These are phyloP conservation scores for Pogonus chalceus DNA, from an alignment of 1,140 invertebrate genomes.

Conservation along the genomic window DNA sequence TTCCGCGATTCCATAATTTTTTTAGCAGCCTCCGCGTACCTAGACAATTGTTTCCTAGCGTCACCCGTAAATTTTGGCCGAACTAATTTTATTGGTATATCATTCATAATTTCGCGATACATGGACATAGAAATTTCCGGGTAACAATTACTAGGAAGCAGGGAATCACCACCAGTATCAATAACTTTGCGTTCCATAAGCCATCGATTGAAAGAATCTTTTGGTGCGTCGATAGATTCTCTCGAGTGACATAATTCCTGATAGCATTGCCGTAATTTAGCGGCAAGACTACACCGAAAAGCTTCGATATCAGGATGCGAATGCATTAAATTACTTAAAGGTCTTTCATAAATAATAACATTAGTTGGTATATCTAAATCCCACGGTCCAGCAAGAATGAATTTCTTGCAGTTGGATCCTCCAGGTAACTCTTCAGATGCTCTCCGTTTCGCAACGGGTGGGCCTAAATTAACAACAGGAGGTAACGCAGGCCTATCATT, in stretches of 20 bases:
- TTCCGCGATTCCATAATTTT: slow-evolving; percentile 91
- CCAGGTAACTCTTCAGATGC: slow-evolving; percentile 66
- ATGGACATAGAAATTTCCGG: slow-evolving; percentile 89
- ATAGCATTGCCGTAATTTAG: slow-evolving; percentile 82
- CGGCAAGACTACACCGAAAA: slow-evolving; percentile 62
- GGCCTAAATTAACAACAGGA: slow-evolving; percentile 18
- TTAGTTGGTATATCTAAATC: slow-evolving; percentile 90
- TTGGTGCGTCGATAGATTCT: slow-evolving; percentile 89
- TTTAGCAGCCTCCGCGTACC: slow-evolving; percentile 93
- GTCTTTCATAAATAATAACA: slow-evolving; percentile 83
- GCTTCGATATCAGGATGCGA: slow-evolving; percentile 88
- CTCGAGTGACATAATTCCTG: slow-evolving; percentile 89
- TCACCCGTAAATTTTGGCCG: slow-evolving; percentile 92
- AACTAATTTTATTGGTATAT: slow-evolving; percentile 91
- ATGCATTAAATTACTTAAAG: slow-evolving; percentile 73
- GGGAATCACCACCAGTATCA: slow-evolving; percentile 76
- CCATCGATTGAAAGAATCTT: slow-evolving; percentile 95
- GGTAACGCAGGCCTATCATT: slow-evolving; percentile 26
- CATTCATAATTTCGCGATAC: slow-evolving; percentile 97
- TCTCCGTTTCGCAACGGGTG: slow-evolving; percentile 50
- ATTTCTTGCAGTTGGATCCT: slow-evolving; percentile 60
- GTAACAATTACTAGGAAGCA: slow-evolving; percentile 83
- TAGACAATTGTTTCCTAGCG: slow-evolving; percentile 88
- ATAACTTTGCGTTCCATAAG: slow-evolving; percentile 89
- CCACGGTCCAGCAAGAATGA: slow-evolving; percentile 84